Conservation (phyloP, 2,113 vertebrate genomes). For the Phylloscopus whistleri region DNA sequence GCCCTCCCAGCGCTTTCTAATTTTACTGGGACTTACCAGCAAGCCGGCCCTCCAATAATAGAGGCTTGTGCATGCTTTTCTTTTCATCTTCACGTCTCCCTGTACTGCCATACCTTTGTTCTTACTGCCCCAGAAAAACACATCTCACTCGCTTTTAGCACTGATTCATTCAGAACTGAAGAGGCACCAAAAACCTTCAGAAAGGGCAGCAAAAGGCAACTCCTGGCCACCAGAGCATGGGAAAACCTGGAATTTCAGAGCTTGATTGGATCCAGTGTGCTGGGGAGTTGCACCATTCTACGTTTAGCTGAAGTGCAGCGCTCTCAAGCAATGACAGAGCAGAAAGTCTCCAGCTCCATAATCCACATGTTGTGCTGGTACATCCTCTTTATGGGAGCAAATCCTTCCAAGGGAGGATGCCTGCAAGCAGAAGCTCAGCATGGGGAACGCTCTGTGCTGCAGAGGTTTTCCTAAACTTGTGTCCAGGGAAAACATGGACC, state of each 20-base stretch:
- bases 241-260: background rate
- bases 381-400: background rate
- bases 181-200: background rate
- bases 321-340: background rate
- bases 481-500: background rate
- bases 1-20: background rate
- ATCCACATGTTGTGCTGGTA: background rate
- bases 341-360: background rate
- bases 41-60: background rate
- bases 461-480: background rate
- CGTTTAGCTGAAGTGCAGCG: background rate
- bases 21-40: slow-evolving; percentile 3
- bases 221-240: background rate
- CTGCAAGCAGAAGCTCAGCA: background rate
- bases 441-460: background rate
- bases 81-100: background rate
- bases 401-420: background rate
- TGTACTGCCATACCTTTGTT: background rate
- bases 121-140: background rate
- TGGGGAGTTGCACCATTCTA: background rate
- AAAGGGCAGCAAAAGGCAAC: background rate
- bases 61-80: background rate
- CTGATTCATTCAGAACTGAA: background rate
- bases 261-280: background rate
- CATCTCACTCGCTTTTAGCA: background rate